Evolutionary conservation across 2,113 vertebrate species (phyloP).

Genomic region (Gymnorhina tibicen): DNA sequence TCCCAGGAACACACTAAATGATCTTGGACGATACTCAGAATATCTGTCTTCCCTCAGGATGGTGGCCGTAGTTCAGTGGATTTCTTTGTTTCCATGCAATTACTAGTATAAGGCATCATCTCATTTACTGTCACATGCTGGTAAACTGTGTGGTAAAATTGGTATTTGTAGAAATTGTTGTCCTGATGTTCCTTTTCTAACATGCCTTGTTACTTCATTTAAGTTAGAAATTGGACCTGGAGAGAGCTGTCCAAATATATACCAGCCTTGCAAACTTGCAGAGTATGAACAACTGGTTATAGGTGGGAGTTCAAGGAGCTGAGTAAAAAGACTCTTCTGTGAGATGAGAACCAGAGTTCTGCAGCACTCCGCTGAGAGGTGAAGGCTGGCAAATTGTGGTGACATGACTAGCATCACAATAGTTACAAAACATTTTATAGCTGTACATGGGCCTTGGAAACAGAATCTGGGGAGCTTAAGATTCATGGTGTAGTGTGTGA

Average conservation of each 20-base stretch:
- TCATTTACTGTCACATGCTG: neutral
- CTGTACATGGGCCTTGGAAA: neutral
- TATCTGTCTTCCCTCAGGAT: neutral
- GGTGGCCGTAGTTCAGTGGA: neutral
- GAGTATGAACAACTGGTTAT: rapidly evolving
- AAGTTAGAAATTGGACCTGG: neutral
- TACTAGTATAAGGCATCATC: neutral
- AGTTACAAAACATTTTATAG: neutral
- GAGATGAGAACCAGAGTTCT: neutral
- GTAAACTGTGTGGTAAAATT: neutral
- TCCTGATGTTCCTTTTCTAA: neutral
- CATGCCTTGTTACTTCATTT: neutral
- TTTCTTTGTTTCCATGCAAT: neutral
- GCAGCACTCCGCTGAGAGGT: neutral
- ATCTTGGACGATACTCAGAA: neutral
- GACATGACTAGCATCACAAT: neutral
- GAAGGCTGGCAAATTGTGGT: neutral
- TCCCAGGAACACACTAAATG: neutral
- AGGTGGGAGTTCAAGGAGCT: neutral
- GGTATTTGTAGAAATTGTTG: neutral
- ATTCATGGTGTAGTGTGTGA: neutral
- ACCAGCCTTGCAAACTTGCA: neutral
- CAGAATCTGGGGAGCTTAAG: neutral
- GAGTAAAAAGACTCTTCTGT: neutral
- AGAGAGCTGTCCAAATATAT: neutral